Evolutionary conservation across 1,140 invertebrate species (phyloP), one percentile per base, ranked within the genome.

Genomic region (Saccostrea glomerata): DNA sequence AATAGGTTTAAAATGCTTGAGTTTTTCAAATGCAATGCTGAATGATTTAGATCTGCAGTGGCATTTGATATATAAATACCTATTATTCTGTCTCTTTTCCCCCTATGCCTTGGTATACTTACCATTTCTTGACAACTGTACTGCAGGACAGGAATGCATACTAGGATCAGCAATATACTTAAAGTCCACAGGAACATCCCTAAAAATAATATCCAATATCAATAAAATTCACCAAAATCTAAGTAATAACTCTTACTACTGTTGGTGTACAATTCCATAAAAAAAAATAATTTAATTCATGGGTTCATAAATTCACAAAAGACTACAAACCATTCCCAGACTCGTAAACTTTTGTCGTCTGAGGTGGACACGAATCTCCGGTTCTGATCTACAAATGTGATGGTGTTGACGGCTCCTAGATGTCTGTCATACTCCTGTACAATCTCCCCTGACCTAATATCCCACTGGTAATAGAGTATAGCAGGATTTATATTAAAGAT

Each of bases 101-200:
- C 15, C 58, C n/a, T 60, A 17, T 60, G 58, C 58, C 58, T n/a
- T n/a, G n/a, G n/a, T n/a, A n/a, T n/a, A n/a, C n/a, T 90, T 90
- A 95, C 98, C 97, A 96, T 99, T 99, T 2, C 98, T 98, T 0
- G 98, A 97, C 20, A 97, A 96, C 0, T 98, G 98, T 0, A 99
- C 98, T 1, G 98, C 97, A 0, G 99, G 99, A 97, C 99, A 99
- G 7, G 98, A 99, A 95, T 99, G 99, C 98, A 99, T 99, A 2
- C 98, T 97, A 3, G 99, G 99, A 96, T 99, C 99, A n/a, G 99
- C 99, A 92, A 99, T 99, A 94, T 99, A 99, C 95, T 99, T 99
- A 97, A 99, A 99, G 95, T 99, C 99, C 4, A 99, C 99, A 0
- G 99, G 99, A 94, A 99, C 99, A 94, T 99, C 98, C 97, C 97